Evolutionary conservation across 2,797 vertebrate species (phyloP), one percentile per base, ranked within the genome.

Genomic region (Aldrovandia affinis): DNA sequence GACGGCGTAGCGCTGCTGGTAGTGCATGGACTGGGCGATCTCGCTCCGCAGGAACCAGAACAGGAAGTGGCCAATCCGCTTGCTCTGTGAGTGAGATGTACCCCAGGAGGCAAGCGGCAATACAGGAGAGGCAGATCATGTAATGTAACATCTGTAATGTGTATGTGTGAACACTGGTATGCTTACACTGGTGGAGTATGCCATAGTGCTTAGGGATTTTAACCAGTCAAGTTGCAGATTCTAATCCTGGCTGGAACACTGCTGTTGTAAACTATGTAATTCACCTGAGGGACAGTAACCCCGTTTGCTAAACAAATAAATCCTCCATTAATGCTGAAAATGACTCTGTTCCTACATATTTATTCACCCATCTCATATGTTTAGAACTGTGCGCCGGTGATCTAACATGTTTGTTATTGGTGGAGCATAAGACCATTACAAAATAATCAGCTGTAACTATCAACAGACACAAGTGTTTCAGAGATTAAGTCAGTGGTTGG

Each of bases 11-110:
- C 98, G 95, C 93, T 99, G 98, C 80, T 98, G 98, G 90, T 99
- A 99, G 89, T 99, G 98, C 96, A 97, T 97, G 70, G 98, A 99
- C 90, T 99, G 98, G 36, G 97, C 98, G 9, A 99, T 99, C 94
- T 99, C 98, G 4, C 98, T 99, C 90, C 98, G 96, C 90, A 99
- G 92, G 93, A 99, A 99, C 98, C 98, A 99, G 94, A 99, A 99
- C 87, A 99, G 94, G 89, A 99, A 99, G 89, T 99, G 98, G 30
- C 98, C 98, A 0, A 99, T 99, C 75, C 98, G 96, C 90, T 99
- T 99, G 91, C 98, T 99, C 98, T 99, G 92, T 25, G 83, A 65
- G 52, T 44, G 10, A 47, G 25, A 61, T 15, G 33, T 4, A 61
- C 59, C 44, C 0, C 50, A 47, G 28, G n/a, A 55, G 59, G 33